Base-by-base conservation (phyloP, 2,797 vertebrate species). In the Aulostomus chinensis region DNA sequence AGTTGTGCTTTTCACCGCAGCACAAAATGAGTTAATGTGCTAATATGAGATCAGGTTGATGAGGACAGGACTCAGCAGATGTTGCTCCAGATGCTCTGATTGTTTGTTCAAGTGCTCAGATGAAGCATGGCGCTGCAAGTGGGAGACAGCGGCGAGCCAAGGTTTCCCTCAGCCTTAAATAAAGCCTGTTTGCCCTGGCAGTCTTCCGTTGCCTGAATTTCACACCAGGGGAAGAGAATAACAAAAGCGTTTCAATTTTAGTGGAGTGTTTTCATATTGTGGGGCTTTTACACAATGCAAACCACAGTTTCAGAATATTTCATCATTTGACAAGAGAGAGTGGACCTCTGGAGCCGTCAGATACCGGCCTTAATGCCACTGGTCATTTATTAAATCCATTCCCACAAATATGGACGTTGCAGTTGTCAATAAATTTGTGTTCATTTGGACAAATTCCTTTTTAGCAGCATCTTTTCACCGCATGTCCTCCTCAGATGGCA, bases 51-150 rank as follows among this genome's bases (percentile, higher is more conserved):
- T 58, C n/a, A n/a, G n/a, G 40, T 14, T 56, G 68, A 69, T 77
- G 36, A 34, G 54, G 42, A 54, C 77, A 76, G 77, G 52, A 73
- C 34, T 66, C 47, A 36, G 28, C 13, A 15, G 73, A 78, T 54
- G 59, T 73, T 83, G 73, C 64, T 65, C 75, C 81, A 82, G 80
- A 84, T 80, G 81, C 81, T 80, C 49, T 29, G 56, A 71, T 62
- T 78, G 76, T 83, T 85, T 83, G 74, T 41, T 68, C 52, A 70
- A 79, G 67, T 55, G 58, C n/a, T 76, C 58, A 31, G 42, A 73
- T 69, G 66, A 66, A 79, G 56, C 54, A 4, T 39, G 60, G 48
- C 29, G 53, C 58, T 60, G 62, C n/a, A 12, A 26, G 59, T n/a
- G n/a, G n/a, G n/a, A 40, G 66, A 29, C 48, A 35, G 21, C 54